Evolutionary conservation across 2,888 invertebrate genomes (phyloP).

Genomic region (Sclerodermus sp.): DNA sequence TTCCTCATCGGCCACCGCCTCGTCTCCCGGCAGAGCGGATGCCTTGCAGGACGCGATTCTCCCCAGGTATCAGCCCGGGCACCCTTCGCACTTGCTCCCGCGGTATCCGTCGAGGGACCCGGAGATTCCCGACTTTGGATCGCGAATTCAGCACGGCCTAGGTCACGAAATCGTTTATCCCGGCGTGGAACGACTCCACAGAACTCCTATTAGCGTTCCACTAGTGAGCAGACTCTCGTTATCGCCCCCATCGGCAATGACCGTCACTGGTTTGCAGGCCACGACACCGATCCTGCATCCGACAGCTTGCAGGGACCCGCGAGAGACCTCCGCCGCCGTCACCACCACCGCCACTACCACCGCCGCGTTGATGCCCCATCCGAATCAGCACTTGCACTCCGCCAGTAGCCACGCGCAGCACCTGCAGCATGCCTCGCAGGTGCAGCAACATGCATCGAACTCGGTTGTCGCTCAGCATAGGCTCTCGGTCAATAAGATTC

Average conservation of each 20-base stretch:
- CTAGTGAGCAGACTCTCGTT: conserved; percentile 47
- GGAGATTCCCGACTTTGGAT: conserved; percentile 41
- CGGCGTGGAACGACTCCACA: conserved; percentile 43
- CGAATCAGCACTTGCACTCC: conserved; percentile 40
- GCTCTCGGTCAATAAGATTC: conserved; percentile 46
- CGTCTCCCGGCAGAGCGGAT: conserved; percentile 50
- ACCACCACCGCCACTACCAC: no score
- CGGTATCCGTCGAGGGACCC: conserved; percentile 40
- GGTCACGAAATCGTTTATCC: conserved; percentile 46
- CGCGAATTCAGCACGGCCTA: conserved; percentile 32
- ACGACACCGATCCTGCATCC: conserved; percentile 43
- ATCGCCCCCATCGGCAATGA: conserved; percentile 57
- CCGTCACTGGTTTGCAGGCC: conserved; percentile 41
- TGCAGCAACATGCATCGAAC: conserved; percentile 44
- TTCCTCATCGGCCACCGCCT: conserved; percentile 49
- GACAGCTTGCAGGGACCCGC: conserved; percentile 37
- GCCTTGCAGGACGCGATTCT: conserved; percentile 37
- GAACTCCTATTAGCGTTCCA: conserved; percentile 46
- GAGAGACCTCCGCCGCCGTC: conserved; percentile 33
- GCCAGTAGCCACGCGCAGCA: conserved; percentile 28
- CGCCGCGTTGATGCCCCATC: conserved; percentile 35
- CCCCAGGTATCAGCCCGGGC: conserved; percentile 41
- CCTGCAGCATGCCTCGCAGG: conserved; percentile 41
- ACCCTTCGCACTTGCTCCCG: conserved; percentile 36
- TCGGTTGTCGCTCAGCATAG: conserved; percentile 44